A percentile compares a stretch with the other conserved stretches of the same genome.
These are phyloP conservation scores for Eucriotettix oculatus DNA, from an alignment of 2,888 invertebrate genomes.

Conservation along the genomic window DNA sequence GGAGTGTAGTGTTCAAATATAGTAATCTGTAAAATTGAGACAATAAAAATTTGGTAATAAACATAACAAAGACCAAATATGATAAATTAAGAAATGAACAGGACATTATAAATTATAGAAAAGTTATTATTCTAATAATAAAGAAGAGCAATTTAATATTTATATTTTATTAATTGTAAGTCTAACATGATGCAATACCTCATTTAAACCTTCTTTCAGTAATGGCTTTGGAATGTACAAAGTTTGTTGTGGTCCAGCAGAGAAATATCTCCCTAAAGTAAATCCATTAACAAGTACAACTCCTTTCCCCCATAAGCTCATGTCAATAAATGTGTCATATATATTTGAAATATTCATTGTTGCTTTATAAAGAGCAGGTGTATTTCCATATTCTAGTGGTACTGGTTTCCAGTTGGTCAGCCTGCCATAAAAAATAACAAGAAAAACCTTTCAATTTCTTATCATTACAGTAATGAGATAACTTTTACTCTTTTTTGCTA, in stretches of 20 bases:
- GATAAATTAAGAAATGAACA: not conserved
- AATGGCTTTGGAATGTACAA: slow-evolving; percentile 67
- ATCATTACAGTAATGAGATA: too few relatives aligned
- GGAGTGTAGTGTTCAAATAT: not conserved
- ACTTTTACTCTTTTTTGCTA: too few relatives aligned
- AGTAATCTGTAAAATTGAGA: not conserved
- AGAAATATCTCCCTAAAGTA: slow-evolving; percentile 77
- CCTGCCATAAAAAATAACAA: slow-evolving; percentile 4
- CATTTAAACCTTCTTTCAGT: slow-evolving; percentile 40
- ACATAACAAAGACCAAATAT: too few relatives aligned
- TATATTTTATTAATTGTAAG: too few relatives aligned
- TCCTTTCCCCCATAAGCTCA: slow-evolving; percentile 74
- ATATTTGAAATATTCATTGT: slow-evolving; percentile 30
- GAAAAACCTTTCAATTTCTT: too few relatives aligned
- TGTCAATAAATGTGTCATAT: slow-evolving; percentile 60
- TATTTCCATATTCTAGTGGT: slow-evolving; percentile 3
- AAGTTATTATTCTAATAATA: too few relatives aligned
- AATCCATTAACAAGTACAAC: slow-evolving; percentile 69
- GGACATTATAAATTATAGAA: not conserved
- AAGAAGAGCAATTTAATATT: too few relatives aligned
- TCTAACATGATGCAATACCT: slow-evolving; percentile 18
- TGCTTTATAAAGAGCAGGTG: slow-evolving; percentile 31
- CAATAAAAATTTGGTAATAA: too few relatives aligned
- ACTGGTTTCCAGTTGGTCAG: slow-evolving; percentile 20
- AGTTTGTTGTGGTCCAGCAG: slow-evolving; percentile 64